A percentile compares a stretch with the other conserved stretches of the same genome.
phyloP scores from a whole-genome alignment of 2,888 invertebrate genomes.

The Octodonta nipae region DNA sequence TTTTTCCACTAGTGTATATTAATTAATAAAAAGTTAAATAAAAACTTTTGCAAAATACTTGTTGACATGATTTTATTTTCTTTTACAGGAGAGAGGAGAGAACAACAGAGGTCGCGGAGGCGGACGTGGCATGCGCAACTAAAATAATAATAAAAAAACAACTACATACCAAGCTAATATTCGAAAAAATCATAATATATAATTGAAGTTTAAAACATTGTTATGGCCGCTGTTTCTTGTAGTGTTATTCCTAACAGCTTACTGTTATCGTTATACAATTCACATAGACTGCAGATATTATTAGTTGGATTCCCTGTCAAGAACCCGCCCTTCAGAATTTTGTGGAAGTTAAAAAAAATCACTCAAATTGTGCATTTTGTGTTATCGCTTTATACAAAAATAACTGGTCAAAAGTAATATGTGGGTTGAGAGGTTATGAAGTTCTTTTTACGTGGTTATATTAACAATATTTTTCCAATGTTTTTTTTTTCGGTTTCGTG shows the following conservation, averaged over 20 bases:
- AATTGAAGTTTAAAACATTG: conserved; percentile 20
- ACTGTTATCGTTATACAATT: conserved; percentile 11
- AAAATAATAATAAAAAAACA: conserved; percentile 13
- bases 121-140: conserved; percentile 27
- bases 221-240: conserved; percentile 30
- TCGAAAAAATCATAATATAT: too few species aligned
- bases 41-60: not conserved
- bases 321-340: too few species aligned
- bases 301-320: too few species aligned
- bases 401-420: conserved; percentile 7
- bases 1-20: too few species aligned
- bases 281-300: conserved; percentile 2
- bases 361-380: not conserved
- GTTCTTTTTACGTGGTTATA: conserved; percentile 11
- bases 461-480: conserved; percentile 26
- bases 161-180: conserved; percentile 4
- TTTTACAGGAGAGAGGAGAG: conserved; percentile 30
- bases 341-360: too few species aligned
- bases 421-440: conserved; percentile 6
- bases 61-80: conserved; percentile 11
- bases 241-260: conserved; percentile 30
- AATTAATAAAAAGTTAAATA: conserved; percentile 8
- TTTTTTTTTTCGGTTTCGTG: too few species aligned
- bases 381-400: conserved; percentile 6
- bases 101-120: conserved; percentile 28